phyloP scores from a whole-genome alignment of 2,797 vertebrate species.

The Stomatorhinus walkeri region DNA sequence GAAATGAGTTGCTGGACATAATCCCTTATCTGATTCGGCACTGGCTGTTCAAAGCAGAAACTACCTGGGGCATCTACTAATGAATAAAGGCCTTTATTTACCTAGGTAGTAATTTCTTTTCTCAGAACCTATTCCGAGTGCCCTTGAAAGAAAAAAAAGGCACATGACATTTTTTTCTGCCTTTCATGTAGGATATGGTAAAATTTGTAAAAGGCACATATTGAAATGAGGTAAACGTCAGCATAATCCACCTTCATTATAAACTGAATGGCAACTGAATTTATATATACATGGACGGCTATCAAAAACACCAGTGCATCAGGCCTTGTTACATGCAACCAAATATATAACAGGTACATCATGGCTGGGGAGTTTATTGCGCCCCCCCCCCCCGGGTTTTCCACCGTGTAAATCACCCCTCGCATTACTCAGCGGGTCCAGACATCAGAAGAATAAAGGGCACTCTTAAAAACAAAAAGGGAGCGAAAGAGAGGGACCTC shows the following conservation, averaged over 20 bases:
- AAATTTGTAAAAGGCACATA: conserved; percentile 5
- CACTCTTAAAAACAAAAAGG: not conserved
- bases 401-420: conserved; percentile 14
- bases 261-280: not conserved
- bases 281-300: not conserved
- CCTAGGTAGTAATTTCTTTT: not conserved
- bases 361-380: not conserved
- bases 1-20: not conserved
- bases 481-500: not conserved
- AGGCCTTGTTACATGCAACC: not conserved
- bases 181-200: conserved; percentile 7
- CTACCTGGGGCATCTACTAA: conserved; percentile 10
- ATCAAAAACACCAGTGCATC: not conserved
- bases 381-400: not conserved
- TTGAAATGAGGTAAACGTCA: not conserved
- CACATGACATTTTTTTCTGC: not conserved
- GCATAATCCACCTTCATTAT: not conserved
- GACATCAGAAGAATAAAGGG: conserved; percentile 1
- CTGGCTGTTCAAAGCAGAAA: conserved; percentile 14
- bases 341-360: not conserved
- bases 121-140: conserved; percentile 1
- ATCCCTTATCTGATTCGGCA: conserved; percentile 5
- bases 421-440: not conserved
- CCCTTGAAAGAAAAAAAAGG: conserved; percentile 6
- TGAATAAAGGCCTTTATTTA: conserved; percentile 8